phyloP scores from a whole-genome alignment of 2,797 vertebrate genomes.

The Euthynnus affinis region DNA sequence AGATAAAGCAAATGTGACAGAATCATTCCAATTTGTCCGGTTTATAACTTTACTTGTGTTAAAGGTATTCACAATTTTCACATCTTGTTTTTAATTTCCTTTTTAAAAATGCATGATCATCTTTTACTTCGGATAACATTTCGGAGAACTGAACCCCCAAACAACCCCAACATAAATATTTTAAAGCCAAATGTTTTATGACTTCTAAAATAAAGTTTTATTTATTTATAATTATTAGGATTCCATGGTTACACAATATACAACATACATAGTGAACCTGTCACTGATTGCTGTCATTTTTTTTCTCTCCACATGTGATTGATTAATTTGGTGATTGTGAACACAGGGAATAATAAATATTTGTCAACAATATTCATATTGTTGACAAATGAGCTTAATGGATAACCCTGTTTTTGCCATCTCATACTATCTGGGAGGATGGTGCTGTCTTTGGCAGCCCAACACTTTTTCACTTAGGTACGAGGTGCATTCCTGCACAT shows the following conservation, averaged over 20 bases:
- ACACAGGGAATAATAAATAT: neutral
- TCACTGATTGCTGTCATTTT: too few relatives aligned
- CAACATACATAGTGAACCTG: neutral
- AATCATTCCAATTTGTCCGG: neutral
- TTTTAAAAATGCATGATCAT: neutral
- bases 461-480: slow-evolving; percentile 76
- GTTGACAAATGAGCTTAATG: neutral
- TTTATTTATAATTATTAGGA: too few relatives aligned
- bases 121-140: too few relatives aligned
- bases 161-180: too few relatives aligned
- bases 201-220: too few relatives aligned
- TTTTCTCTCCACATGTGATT: too few relatives aligned
- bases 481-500: slow-evolving; percentile 73
- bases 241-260: neutral
- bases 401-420: slow-evolving; percentile 29
- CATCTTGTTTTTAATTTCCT: neutral
- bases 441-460: slow-evolving; percentile 39
- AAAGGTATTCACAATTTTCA: neutral
- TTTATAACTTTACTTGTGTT: neutral
- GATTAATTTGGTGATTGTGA: neutral
- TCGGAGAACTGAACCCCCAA: too few relatives aligned
- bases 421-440: slow-evolving; percentile 32
- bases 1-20: neutral
- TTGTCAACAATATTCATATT: neutral
- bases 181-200: too few relatives aligned